Evolutionary conservation across 2,113 vertebrate species (phyloP), one percentile per base, ranked within the genome.

Genomic region (Corythornis cristatus): DNA sequence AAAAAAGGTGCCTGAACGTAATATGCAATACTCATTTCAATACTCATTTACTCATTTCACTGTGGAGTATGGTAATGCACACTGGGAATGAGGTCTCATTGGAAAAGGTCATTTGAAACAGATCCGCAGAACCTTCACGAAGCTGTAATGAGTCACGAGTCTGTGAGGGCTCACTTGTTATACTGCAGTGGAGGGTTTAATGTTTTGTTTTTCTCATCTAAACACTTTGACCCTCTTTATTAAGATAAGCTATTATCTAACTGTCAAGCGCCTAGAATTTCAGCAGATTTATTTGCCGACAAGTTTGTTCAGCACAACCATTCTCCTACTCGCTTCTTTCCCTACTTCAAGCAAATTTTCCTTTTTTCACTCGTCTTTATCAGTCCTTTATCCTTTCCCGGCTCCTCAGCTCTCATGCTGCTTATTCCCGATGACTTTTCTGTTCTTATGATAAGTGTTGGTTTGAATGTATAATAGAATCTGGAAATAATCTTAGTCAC

Each of bases 221-320:
- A 93, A 87, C 73, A 78, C 78, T 91, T 89, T 93, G 83, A 90
- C 83, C 90, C 87, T 95, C 83, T 88, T 96, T 95, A 91, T 96
- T 91, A 93, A 94, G 93, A 95, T 94, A 90, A 96, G 87, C 92
- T 92, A 75, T 97, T 97, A 95, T 93, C 96, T 93, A 83, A 22
- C 91, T 95, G 89, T 91, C 86, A 95, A 82, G 87, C 89, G 86
- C 77, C 88, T 93, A 62, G 88, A 77, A 82, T 94, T 92, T 83
- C 56, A 57, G 50, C 29, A 28, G 65, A 81, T 86, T 78, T 82
- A 82, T 95, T 93, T 91, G 53, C 90, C 87, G 95, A 94, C 90
- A 84, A 89, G 64, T 72, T 53, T 65, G 31, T 89, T 93, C 78
- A 66, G 83, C 40, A 40, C 31, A 26, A 72, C 66, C 37, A 11